Base-by-base conservation (phyloP, 2,797 vertebrate species). In the Neomorphus geoffroyi region DNA sequence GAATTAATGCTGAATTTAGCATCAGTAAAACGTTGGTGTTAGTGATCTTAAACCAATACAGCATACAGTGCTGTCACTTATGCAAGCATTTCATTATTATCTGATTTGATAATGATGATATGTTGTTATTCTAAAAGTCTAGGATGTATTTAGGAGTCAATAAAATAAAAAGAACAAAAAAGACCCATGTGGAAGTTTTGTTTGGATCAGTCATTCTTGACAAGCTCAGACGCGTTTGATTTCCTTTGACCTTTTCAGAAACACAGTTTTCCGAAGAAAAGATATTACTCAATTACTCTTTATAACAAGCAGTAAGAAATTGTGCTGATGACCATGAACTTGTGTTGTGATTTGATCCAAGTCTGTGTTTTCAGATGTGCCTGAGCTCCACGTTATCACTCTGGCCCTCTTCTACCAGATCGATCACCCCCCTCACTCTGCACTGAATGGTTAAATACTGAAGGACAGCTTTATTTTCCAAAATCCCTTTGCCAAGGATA, bases 231-330 rank as follows among this genome's bases (percentile, higher is more conserved):
- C 77, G 39, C 35, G 18, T 86, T 94, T 92, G 51, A 21, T 53
- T 51, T 35, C 56, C 60, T 75, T 70, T 82, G 10, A 90, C 54
- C 83, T 88, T 80, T 92, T 50, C 51, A 92, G 78, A 84, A 90
- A 50, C 50, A 60, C 4, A 46, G 3, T 88, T 94, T 96, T 80
- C 54, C 48, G 45, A 73, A 56, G 75, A 71, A 48, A 94, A 84
- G 17, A 37, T 78, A 85, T 90, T 22, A 67, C 54, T 94, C 89
- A 18, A 88, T 86, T 82, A 69, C 54, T 90, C 35, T 62, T 90
- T 74, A 79, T 56, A 75, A 74, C 72, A 88, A 82, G 86, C 26
- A 80, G 35, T 83, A 84, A 89, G 74, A 65, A 90, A 60, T 90
- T 18, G 30, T 82, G 57, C 62, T 7, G 9, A 48, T 90, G 78